phyloP scores from a whole-genome alignment of 1,140 invertebrate species.

The Nephila pilipes region DNA sequence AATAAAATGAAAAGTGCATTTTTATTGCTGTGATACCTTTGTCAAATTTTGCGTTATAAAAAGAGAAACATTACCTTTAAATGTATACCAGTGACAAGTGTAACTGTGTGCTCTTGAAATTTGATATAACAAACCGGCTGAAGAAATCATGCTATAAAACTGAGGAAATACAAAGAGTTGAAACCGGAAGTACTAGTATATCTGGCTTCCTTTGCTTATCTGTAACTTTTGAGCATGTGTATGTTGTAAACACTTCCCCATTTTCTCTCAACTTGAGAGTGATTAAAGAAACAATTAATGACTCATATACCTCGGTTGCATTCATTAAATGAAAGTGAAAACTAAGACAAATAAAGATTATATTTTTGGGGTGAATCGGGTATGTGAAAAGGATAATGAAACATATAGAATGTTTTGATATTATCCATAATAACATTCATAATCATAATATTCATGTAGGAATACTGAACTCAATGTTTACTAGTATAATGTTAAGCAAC shows the following conservation, averaged over 20 bases:
- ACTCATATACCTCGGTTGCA: neutral
- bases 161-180: constrained; percentile 41
- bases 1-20: too few species aligned
- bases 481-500: too few species aligned
- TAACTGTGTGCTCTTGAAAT: neutral
- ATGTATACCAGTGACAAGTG: neutral
- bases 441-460: too few species aligned
- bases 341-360: neutral
- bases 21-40: too few species aligned
- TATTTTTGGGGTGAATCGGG: too few species aligned
- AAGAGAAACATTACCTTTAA: neutral
- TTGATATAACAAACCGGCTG: constrained; percentile 4
- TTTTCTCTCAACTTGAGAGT: neutral
- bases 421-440: too few species aligned
- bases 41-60: neutral
- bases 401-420: too few species aligned
- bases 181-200: constrained; percentile 18
- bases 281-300: constrained; percentile 17
- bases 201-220: constrained; percentile 58
- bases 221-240: neutral
- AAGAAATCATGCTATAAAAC: neutral
- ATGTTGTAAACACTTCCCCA: constrained; percentile 12
- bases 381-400: too few species aligned
- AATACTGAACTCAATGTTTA: too few species aligned
- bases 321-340: neutral